Evolutionary conservation across 1,140 invertebrate species (phyloP).

Genomic region (Medauroidea extradentata): DNA sequence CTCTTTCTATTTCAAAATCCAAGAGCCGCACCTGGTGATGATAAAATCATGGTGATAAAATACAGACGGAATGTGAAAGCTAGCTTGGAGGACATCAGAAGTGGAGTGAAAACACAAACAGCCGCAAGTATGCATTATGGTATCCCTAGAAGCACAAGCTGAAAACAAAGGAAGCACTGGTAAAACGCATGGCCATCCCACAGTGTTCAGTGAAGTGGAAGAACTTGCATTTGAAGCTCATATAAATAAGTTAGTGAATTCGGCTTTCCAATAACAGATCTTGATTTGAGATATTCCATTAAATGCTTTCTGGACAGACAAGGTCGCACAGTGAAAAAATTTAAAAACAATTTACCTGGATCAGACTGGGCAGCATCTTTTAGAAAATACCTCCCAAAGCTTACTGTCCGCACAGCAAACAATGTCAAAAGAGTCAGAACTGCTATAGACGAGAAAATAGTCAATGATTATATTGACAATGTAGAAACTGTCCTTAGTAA

Average conservation of each 20-base stretch:
- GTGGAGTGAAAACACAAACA: slow-evolving; percentile 9
- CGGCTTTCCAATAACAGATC: slow-evolving; percentile 13
- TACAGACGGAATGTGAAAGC: slow-evolving; percentile 7
- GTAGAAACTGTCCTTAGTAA: slow-evolving; percentile 1
- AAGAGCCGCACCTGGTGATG: too few species aligned
- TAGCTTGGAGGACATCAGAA: slow-evolving; percentile 8
- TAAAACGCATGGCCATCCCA: slow-evolving; percentile 10
- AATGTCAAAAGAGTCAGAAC: too few species aligned
- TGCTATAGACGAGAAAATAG: too few species aligned
- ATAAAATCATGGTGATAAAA: slow-evolving; percentile 11
- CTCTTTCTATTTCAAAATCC: too few species aligned
- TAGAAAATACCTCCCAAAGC: too few species aligned
- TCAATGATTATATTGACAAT: too few species aligned
- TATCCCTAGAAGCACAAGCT: slow-evolving; percentile 16
- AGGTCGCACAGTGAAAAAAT: neutral
- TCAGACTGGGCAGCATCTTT: neutral
- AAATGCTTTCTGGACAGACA: slow-evolving; percentile 12
- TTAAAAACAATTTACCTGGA: neutral
- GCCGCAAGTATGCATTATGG: slow-evolving; percentile 8
- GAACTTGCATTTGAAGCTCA: slow-evolving; percentile 5
- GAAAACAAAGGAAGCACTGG: slow-evolving; percentile 7
- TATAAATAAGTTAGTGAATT: slow-evolving; percentile 12
- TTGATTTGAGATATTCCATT: slow-evolving; percentile 9
- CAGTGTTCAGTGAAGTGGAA: slow-evolving; percentile 5
- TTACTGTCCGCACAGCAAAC: too few species aligned